Base-by-base conservation (phyloP, 2,797 vertebrate species). In the Argyrosomus regius region DNA sequence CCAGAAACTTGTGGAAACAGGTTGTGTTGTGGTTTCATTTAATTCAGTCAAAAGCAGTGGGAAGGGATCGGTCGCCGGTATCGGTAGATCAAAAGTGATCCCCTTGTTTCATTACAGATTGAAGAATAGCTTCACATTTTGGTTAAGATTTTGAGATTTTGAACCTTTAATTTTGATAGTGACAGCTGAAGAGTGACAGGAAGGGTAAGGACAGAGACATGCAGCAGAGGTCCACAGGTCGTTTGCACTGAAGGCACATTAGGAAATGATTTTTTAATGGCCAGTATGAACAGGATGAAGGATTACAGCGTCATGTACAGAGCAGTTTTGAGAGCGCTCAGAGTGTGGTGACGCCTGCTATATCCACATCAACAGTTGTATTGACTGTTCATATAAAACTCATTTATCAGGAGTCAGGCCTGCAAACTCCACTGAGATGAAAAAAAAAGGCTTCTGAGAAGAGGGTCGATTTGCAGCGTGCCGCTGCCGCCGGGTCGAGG, bases 341-440 rank as follows among this genome's bases (percentile, higher is more conserved):
- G 35, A 35, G 35, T 39, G 35, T 39, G 35, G 35, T 39, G 35
- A 39, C 35, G 35, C 35, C 35, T 80, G 87, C 87, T 87, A 86
- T 72, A 89, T 84, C 82, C 87, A 88, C 52, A 52, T 31, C 57
- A 76, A 81, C 80, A 75, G 82, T 77, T 61, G 2, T 22, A 61
- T 61, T 41, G 60, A 82, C 62, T 78, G 69, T 72, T 81, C 41
- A 5, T 78, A 78, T 20, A 83, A 88, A 89, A 82, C 67, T 9
- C 1, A 24, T 75, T 82, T 58, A 31, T 79, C 56, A 18, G 59
- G 61, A 60, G 39, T 71, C 45, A 53, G 54, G 31, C 66, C 72
- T 50, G 60, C 49, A 57, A 71, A 75, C 65, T 62, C 48, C 48
- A 17, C 11, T 1, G 20, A 26, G 45, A 63, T 39, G 64, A 67